A percentile compares a stretch with the other conserved stretches of the same genome.
phyloP scores from a whole-genome alignment of 2,888 invertebrate genomes.

The Ditula angustiorana region DNA sequence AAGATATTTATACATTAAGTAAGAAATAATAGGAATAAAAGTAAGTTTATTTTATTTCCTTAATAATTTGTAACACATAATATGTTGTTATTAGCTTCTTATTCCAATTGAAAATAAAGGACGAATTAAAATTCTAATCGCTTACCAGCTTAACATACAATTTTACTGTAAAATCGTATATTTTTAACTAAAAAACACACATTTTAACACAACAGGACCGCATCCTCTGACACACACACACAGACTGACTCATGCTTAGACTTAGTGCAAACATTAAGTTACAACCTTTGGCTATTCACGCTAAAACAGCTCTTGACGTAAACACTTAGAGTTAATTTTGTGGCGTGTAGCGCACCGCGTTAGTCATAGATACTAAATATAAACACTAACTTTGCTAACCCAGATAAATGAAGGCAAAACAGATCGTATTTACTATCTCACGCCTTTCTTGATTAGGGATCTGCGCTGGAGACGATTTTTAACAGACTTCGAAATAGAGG shows the following conservation, averaged over 20 bases:
- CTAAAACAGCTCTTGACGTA: background rate
- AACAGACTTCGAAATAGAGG: too few relatives aligned
- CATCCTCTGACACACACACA: conserved; percentile 9
- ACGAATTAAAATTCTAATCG: too few relatives aligned
- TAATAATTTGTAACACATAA: too few relatives aligned
- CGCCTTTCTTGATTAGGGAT: background rate
- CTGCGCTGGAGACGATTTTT: background rate
- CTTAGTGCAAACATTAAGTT: background rate
- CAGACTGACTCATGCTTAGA: conserved; percentile 19
- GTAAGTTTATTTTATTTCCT: too few relatives aligned
- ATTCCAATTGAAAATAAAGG: too few relatives aligned
- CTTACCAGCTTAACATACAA: conserved; percentile 22
- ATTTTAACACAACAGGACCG: conserved; percentile 11
- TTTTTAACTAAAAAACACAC: conserved; percentile 19
- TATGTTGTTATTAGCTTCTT: too few relatives aligned
- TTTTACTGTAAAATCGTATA: conserved; percentile 15
- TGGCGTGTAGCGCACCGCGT: background rate
- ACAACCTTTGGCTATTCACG: background rate
- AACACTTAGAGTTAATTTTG: background rate
- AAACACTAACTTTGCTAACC: background rate
- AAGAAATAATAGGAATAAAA: too few relatives aligned
- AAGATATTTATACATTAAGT: too few relatives aligned
- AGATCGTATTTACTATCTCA: conserved; percentile 13
- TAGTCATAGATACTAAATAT: conserved; percentile 2
- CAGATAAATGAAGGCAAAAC: conserved; percentile 2